Evolutionary conservation across 2,797 vertebrate species (phyloP), one percentile per base, ranked within the genome.

Genomic region (Hydrophis major): DNA sequence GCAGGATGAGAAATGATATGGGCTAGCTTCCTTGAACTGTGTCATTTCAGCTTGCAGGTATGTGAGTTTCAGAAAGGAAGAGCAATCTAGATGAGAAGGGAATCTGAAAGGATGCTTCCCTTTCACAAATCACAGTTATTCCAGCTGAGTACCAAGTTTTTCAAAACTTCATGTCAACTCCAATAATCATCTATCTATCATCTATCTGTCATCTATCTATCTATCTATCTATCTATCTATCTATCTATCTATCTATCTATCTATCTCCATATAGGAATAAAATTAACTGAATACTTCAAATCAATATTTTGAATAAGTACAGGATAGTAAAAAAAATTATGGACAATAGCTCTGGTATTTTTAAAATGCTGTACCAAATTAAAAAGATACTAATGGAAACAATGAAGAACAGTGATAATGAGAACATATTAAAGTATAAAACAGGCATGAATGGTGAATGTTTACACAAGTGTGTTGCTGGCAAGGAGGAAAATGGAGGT

Each of bases 251-350:
- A 2, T 6, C 27, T n/a, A 1, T 14, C 66, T 32, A 2, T 6
- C 7, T 11, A 61, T 60, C 57, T 93, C 89, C 93, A 91, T 89
- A 27, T 93, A 32, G 61, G 93, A 96, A 91, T 63, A 94, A 94
- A 95, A 95, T 83, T 93, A 93, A 92, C 91, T 94, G 95, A 94
- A 95, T 95, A 95, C 96, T 96, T 95, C 94, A 96, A 93, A 97
- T 96, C 37, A 96, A 92, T 93, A 95, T 93, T 95, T 97, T 25
- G 16, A 69, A 90, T 93, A 94, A 92, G 3, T 95, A 88, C 0
- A 0, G 92, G 94, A 92, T 92, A 94, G 93, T 25, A 88, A 95
- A 88, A 95, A 92, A 94, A 96, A 88, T 93, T 95, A 91, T 0
- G 50, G 32, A 93, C 87, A 37, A 59, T 42, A 53, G 91, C 89